Base-by-base conservation (phyloP, 30 jellyfish, hydroid and myxozoan species). In the Nemopilema nomurai region DNA sequence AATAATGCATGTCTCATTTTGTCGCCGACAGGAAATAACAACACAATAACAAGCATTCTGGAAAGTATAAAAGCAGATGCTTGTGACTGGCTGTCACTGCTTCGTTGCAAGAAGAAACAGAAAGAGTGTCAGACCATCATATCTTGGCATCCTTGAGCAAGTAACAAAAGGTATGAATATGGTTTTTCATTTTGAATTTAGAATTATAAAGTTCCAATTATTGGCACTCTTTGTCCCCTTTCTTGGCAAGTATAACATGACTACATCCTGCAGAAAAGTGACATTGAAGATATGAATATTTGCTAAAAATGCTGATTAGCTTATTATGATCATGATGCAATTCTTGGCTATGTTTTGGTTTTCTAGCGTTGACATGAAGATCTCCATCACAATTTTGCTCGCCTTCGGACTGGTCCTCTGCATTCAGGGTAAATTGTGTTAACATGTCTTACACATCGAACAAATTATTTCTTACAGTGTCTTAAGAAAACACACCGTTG, bases 341-440 rank as follows among this genome's bases (percentile, higher is more conserved):
- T 41, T 41, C n/a, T 41, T 41, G 57, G 57, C 57, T 41, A n/a
- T n/a, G n/a, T n/a, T 41, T 41, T 41, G 9, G 6, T 3, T 41
- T 41, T 13, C 57, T 41, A 41, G 57, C 13, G 6, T 6, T 3
- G 57, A 3, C 71, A 49, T n/a, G 31, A 74, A 29, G 84, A 41
- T 25, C 23, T 23, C 71, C 67, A 1, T 74, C 6, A 32, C 51
- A 18, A 4, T 74, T 53, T 41, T 74, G 30, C 17, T 74, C 8
- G 28, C 41, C 69, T 32, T 30, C 33, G 73, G 84, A 23, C 51
- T 74, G 84, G 84, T 71, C 29, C 21, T 74, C 51, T 30, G 84
- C 84, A 66, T 74, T 74, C 84, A 74, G 18, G 84, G 84, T 74
- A 53, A 74, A 67, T 1, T 19, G 67, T 63, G 29, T 6, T 24